A percentile compares a stretch with the other conserved stretches of the same genome.
Evolutionary conservation across 2,888 invertebrate genomes (phyloP).

Genomic region (Polyommatus icarus): DNA sequence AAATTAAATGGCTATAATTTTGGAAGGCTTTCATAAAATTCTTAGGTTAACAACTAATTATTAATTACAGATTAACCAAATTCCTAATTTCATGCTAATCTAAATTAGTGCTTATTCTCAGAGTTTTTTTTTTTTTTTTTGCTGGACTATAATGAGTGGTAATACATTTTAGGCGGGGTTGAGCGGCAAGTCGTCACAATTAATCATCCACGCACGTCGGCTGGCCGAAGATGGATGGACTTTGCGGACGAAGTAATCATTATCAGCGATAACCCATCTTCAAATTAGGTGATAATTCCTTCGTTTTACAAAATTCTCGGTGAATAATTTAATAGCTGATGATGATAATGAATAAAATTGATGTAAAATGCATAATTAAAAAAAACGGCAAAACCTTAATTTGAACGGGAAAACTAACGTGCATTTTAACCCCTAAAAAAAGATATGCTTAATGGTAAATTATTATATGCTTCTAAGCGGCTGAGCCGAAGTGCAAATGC

Average conservation of each 20-base stretch:
- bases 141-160: conserved; percentile 34
- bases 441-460: no score
- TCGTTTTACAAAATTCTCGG: conserved; percentile 41
- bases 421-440: no score
- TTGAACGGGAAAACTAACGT: background rate
- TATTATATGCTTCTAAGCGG: no score
- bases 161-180: conserved; percentile 46
- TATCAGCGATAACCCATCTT: conserved; percentile 41
- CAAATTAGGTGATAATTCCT: conserved; percentile 47
- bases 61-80: background rate
- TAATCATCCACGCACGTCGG: conserved; percentile 56
- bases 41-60: background rate
- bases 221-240: conserved; percentile 48
- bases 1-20: no score
- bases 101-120: background rate
- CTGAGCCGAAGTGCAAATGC: no score
- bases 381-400: background rate
- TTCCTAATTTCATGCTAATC: background rate
- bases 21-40: background rate
- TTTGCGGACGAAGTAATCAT: conserved; percentile 44
- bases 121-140: conserved; percentile 33
- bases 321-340: background rate
- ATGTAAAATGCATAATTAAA: background rate
- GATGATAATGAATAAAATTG: background rate
- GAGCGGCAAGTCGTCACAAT: conserved; percentile 51